Conservation (phyloP, 2,113 vertebrate species). For the Solenodon paradoxus region DNA sequence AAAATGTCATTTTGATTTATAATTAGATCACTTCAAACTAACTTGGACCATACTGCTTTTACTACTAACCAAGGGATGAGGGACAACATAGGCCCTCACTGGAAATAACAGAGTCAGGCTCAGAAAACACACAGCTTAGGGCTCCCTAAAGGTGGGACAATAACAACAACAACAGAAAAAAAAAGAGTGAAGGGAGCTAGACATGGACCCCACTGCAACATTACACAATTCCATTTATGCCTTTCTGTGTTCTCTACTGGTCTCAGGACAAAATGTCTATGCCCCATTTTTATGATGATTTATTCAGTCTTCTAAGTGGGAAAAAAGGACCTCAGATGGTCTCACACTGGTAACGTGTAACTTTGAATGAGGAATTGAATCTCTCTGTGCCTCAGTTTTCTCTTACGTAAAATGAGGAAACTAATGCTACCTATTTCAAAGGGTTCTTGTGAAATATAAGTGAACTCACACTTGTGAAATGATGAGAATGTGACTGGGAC, state of each 20-base stretch:
- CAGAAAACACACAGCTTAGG: not conserved
- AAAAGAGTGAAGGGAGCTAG: too few relatives aligned
- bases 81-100: not conserved
- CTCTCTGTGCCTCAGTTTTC: not conserved
- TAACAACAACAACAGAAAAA: not conserved
- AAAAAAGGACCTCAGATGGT: not conserved
- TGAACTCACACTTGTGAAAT: not conserved
- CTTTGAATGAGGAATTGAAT: not conserved
- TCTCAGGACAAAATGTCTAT: not conserved
- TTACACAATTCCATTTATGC: not conserved
- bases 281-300: not conserved
- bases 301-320: not conserved
- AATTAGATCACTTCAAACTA: not conserved
- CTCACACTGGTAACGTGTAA: not conserved
- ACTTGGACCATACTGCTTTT: not conserved
- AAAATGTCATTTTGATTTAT: slow-evolving; percentile 7
- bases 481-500: not conserved
- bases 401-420: not conserved
- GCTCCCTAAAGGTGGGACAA: not conserved
- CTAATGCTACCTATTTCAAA: not conserved
- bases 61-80: not conserved
- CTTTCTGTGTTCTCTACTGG: not conserved
- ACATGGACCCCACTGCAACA: not conserved
- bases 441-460: not conserved
- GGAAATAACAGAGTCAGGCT: not conserved